Percentiles rank a stretch among this genome's conserved stretches.
Evolutionary conservation across 2,797 vertebrate species (phyloP).

Genomic region (Okamejei kenojei): DNA sequence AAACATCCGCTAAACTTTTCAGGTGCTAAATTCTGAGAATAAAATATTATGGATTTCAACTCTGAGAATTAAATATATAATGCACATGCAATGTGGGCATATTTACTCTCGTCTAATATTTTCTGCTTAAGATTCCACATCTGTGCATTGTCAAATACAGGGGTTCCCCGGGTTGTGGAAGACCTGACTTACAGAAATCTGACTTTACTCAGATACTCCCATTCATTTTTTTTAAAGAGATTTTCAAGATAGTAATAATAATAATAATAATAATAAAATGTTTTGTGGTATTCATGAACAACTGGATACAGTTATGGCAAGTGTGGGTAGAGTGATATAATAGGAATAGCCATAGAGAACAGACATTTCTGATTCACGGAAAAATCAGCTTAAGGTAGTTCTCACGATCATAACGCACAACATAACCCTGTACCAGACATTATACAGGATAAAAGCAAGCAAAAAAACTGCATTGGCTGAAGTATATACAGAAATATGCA

Average conservation of each 20-base stretch:
- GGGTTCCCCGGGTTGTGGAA: not conserved
- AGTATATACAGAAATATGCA: not conserved
- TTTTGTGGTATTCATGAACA: not conserved
- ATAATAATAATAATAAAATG: too few relatives aligned
- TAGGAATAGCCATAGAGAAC: too few relatives aligned
- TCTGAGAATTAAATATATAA: not conserved
- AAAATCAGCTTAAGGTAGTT: too few relatives aligned
- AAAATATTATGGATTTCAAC: slow-evolving; percentile 30
- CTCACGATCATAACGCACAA: too few relatives aligned
- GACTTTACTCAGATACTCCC: not conserved
- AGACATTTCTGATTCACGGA: too few relatives aligned
- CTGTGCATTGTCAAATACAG: not conserved
- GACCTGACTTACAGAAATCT: not conserved
- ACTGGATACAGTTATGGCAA: not conserved
- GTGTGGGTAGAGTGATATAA: too few relatives aligned
- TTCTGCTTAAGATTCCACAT: not conserved
- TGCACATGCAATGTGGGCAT: not conserved
- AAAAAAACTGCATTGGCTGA: not conserved
- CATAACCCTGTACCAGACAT: not conserved
- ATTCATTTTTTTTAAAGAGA: not conserved
- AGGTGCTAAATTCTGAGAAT: not conserved
- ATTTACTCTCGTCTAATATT: not conserved
- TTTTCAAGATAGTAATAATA: not conserved
- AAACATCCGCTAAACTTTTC: not conserved
- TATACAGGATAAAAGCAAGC: not conserved